Base-by-base conservation (phyloP, 1,140 invertebrate genomes). In the Zaprionus africanus region DNA sequence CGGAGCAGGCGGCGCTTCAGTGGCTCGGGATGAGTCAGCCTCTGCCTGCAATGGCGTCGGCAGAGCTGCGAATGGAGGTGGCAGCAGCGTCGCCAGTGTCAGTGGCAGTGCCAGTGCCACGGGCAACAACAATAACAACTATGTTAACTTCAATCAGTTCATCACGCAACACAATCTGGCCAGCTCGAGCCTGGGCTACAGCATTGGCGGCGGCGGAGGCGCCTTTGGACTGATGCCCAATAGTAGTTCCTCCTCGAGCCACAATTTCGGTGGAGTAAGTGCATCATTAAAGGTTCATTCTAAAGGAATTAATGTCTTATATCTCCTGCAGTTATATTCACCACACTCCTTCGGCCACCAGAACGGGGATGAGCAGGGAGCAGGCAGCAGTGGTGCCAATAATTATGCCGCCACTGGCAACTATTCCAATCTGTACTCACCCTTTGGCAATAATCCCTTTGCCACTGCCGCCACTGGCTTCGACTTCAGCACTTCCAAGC, bases 111-210 rank as follows among this genome's bases (percentile, higher is more conserved):
- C n/a, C 54, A 57, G 28, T 17, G 31, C 53, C 56, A 73, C 17
- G 28, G 46, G 46, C 56, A 64, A 66, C 51, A 68, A 75, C 73
- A 91, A 88, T 59, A 92, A 90, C 61, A 92, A 92, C 70, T 92
- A 92, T 65, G 91, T 92, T 43, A 91, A 91, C 60, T 92, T 92
- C 49, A 92, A 91, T 77, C 91, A 92, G 76, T 92, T 92, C 70
- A 92, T 92, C 19, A 82, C 87, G 54, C 91, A 92, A 70, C 91
- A 92, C 69, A 92, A 92, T 79, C 68, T 92, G 53, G 69, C 64
- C 22, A 67, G 58, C 6, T 56, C 69, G 22, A 38, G 38, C 1
- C 41, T 74, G n/a, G 51, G 34, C 26, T 83, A 68, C 26, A 53
- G 67, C 57, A 54, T 64, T 51, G 78, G 80, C 22, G 73, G 65